phyloP scores from a whole-genome alignment of 1,140 invertebrate species.

The Drosophila pectinifera region DNA sequence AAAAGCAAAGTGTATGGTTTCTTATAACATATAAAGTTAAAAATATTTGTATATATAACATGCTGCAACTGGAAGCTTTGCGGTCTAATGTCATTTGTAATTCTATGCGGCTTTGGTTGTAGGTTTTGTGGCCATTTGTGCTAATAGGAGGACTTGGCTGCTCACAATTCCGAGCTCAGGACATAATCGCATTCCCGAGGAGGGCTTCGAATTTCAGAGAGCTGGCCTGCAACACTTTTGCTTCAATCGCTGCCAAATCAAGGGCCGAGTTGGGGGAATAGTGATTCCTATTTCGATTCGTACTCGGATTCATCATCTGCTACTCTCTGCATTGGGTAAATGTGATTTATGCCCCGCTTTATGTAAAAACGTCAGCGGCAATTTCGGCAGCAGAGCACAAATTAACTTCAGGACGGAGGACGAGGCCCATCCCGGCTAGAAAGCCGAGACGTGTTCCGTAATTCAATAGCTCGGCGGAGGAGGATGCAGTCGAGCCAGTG shows the following conservation, averaged over 20 bases:
- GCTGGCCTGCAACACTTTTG: constrained; percentile 57
- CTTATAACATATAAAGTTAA: background rate
- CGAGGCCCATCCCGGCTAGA: constrained; percentile 30
- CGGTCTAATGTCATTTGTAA: constrained; percentile 59
- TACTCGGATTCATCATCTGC: constrained; percentile 18
- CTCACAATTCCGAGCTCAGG: constrained; percentile 11
- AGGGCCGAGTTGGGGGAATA: constrained; percentile 17
- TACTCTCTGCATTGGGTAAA: constrained; percentile 58
- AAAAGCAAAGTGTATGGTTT: background rate
- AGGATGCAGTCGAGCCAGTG: constrained; percentile 10
- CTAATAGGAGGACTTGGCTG: constrained; percentile 51
- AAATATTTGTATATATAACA: too few species aligned
- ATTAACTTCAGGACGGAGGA: constrained; percentile 65
- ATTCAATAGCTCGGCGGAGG: constrained; percentile 61
- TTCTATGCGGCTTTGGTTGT: constrained; percentile 24
- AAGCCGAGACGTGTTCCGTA: constrained; percentile 77
- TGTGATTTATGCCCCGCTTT: constrained; percentile 75
- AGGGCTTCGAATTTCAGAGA: constrained; percentile 66
- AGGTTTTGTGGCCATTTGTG: constrained; percentile 72
- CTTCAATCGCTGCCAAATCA: constrained; percentile 48
- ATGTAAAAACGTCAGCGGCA: constrained; percentile 78
- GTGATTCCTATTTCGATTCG: constrained; percentile 31
- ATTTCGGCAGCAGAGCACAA: constrained; percentile 66
- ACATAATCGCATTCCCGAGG: constrained; percentile 48
- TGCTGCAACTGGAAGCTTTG: constrained; percentile 22